Evolutionary conservation across 2,797 vertebrate species (phyloP).

Genomic region (Trichosurus vulpecula): DNA sequence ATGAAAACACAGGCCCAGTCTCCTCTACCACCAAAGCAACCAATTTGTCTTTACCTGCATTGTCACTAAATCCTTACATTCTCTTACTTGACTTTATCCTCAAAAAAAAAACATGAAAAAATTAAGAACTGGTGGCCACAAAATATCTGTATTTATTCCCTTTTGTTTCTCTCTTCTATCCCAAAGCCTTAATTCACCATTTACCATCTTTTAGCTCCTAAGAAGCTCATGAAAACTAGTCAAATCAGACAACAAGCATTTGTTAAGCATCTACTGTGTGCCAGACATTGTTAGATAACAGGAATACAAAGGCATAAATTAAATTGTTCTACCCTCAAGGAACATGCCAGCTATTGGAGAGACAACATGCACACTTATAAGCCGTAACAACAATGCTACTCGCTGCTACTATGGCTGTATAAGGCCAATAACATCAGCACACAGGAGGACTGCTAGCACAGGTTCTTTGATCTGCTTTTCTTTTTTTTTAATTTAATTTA

Average conservation of each 20-base stretch:
- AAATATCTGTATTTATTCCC: constrained; percentile 18
- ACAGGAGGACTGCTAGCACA: no score
- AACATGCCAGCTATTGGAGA: neutral
- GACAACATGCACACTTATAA: no score
- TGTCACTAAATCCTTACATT: neutral
- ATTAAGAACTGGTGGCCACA: neutral
- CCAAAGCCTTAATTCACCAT: neutral
- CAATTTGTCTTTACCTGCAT: neutral
- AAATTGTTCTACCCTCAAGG: neutral
- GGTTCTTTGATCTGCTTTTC: no score
- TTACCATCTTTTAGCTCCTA: neutral
- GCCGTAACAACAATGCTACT: no score
- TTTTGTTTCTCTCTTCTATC: neutral
- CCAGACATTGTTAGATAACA: neutral
- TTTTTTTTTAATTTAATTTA: no score
- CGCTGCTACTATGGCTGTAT: no score
- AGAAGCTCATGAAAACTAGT: neutral
- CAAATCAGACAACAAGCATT: no score
- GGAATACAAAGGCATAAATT: neutral
- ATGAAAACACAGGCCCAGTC: neutral
- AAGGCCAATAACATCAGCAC: no score
- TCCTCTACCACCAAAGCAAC: neutral
- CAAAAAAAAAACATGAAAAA: neutral
- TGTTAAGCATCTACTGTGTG: no score
- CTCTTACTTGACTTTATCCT: neutral